A percentile compares a stretch with the other conserved stretches of the same genome.
These are phyloP conservation scores for Panagrolaimus sp. DNA, from an alignment of 1,140 invertebrate species.

Conservation along the genomic window DNA sequence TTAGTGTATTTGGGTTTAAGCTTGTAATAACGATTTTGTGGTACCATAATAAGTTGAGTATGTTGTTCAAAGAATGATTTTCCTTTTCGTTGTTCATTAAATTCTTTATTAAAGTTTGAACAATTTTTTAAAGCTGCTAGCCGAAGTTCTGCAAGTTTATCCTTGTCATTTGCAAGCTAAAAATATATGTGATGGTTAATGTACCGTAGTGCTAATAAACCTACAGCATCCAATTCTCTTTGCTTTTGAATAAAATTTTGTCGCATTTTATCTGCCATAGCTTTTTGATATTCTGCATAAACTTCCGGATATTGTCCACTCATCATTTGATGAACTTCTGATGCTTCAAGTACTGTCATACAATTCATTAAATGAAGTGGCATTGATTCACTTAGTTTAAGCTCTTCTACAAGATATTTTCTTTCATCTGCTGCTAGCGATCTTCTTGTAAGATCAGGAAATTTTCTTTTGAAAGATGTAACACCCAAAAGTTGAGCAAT, in stretches of 20 bases:
- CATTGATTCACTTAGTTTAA: constrained; percentile 18
- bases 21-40: neutral
- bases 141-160: constrained; percentile 16
- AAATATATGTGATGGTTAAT: too few species aligned
- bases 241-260: neutral
- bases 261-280: constrained; percentile 10
- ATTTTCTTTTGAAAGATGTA: constrained; percentile 40
- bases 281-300: constrained; percentile 10
- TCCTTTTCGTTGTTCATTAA: constrained; percentile 11
- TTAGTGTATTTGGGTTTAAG: constrained; percentile 23
- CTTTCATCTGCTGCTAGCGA: constrained; percentile 30
- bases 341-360: constrained; percentile 29
- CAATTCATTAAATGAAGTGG: constrained; percentile 24
- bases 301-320: constrained; percentile 30
- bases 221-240: neutral
- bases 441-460: constrained; percentile 30
- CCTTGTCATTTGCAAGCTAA: constrained; percentile 16
- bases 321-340: constrained; percentile 35
- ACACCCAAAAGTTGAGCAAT: constrained; percentile 30
- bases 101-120: constrained; percentile 17
- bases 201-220: too few species aligned
- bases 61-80: constrained; percentile 16
- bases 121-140: constrained; percentile 4
- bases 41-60: constrained; percentile 9
- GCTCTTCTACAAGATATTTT: constrained; percentile 27